A percentile compares a stretch with the other conserved stretches of the same genome.
Conservation (phyloP, 2,113 vertebrate species). For the Muntiacus muntjak region DNA sequence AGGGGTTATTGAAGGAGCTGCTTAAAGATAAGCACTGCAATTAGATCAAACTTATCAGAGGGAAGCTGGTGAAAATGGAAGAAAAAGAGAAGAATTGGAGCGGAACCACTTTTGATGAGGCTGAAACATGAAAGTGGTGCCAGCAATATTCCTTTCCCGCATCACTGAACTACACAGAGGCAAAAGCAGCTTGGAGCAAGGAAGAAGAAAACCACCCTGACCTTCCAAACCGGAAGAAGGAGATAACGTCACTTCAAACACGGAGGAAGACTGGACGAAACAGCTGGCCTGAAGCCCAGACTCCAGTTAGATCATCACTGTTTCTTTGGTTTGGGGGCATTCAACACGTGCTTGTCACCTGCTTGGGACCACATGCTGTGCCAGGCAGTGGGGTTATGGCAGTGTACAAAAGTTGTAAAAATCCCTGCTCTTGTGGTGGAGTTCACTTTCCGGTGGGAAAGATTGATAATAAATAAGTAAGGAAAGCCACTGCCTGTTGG, state of each 20-base stretch:
- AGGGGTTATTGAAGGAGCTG: slow-evolving; percentile 73
- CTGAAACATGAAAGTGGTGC: slow-evolving; percentile 32
- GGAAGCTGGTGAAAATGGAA: background rate
- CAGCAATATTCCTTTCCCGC: slow-evolving; percentile 43
- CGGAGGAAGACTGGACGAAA: background rate
- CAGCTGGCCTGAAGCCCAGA: rapidly evolving
- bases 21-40: slow-evolving; percentile 72
- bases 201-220: background rate
- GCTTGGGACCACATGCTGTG: background rate
- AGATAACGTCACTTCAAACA: background rate
- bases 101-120: slow-evolving; percentile 24
- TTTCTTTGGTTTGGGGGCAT: background rate
- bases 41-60: slow-evolving; percentile 67
- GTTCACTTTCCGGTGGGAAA: background rate
- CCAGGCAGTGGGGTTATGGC: background rate
- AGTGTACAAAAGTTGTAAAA: background rate
- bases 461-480: background rate
- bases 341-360: background rate
- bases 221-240: background rate
- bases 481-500: background rate
- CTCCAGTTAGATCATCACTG: rapidly evolving
- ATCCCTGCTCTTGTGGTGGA: background rate
- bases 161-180: slow-evolving; percentile 42
- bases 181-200: slow-evolving; percentile 48
- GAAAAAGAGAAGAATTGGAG: slow-evolving; percentile 50